Evolutionary conservation across 2,888 invertebrate species (phyloP).

Genomic region (Mycalesis mineus): DNA sequence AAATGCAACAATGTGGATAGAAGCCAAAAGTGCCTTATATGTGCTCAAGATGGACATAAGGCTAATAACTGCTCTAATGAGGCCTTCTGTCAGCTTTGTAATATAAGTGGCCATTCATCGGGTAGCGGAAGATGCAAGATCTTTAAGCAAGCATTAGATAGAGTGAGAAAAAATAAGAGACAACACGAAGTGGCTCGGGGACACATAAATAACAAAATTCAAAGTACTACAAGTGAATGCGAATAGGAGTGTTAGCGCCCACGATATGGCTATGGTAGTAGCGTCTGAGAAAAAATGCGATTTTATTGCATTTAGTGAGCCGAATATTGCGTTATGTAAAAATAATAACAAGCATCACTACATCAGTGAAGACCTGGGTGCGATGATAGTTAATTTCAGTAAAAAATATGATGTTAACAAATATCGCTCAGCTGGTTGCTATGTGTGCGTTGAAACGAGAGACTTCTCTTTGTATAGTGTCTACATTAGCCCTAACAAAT

Average conservation of each 20-base stretch:
- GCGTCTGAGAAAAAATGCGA: not conserved
- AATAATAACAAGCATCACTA: no score
- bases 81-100: no score
- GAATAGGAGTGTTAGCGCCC: not conserved
- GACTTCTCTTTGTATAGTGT: not conserved
- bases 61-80: no score
- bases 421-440: not conserved
- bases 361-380: not conserved
- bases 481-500: not conserved
- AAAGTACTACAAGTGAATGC: not conserved
- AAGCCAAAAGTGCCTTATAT: no score
- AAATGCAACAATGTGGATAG: not conserved
- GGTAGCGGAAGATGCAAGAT: not conserved
- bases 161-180: not conserved
- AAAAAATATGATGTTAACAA: not conserved
- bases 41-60: no score
- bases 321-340: no score
- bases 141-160: not conserved
- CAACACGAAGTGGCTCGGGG: not conserved
- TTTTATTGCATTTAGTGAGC: no score
- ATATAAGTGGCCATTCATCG: not conserved
- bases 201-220: not conserved
- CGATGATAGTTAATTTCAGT: not conserved
- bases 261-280: not conserved
- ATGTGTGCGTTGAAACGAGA: no score